Evolutionary conservation across 2,797 vertebrate genomes (phyloP).

Genomic region (Gastrophryne carolinensis): DNA sequence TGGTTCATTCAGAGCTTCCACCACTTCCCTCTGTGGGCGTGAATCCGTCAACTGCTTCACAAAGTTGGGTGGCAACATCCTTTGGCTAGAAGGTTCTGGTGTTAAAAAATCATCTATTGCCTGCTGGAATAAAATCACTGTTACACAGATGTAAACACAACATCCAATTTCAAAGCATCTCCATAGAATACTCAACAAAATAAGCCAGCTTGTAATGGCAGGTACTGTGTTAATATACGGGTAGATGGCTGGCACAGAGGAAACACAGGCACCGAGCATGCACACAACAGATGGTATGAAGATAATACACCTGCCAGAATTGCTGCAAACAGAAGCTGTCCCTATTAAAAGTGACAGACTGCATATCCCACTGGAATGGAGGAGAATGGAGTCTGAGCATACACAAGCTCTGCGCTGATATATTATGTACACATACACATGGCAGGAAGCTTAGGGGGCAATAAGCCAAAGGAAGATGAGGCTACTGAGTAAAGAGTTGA

Average conservation of each 20-base stretch:
- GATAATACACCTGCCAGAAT: constrained; percentile 43
- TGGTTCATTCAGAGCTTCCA: constrained; percentile 59
- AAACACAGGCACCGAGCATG: constrained; percentile 7
- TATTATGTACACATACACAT: constrained; percentile 29
- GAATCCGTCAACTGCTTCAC: constrained; percentile 73
- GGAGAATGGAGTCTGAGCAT: constrained; percentile 7
- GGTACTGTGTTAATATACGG: constrained; percentile 23
- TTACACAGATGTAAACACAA: background rate
- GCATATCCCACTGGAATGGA: constrained; percentile 35
- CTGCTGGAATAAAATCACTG: constrained; percentile 52
- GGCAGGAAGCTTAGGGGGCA: background rate
- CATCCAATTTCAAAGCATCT: background rate
- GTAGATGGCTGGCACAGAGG: background rate
- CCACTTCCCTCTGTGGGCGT: constrained; percentile 68
- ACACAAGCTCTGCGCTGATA: constrained; percentile 19
- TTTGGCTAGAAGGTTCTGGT: constrained; percentile 62
- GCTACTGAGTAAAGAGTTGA: background rate
- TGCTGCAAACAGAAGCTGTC: constrained; percentile 49
- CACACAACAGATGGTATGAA: constrained; percentile 39
- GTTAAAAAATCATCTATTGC: constrained; percentile 59
- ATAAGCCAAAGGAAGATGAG: background rate
- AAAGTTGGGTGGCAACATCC: constrained; percentile 66
- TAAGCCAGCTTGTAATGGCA: background rate
- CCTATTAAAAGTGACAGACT: constrained; percentile 49
- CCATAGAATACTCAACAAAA: background rate